These are phyloP conservation scores for Ormyrus labotus DNA, from an alignment of 2,888 invertebrate species.

Conservation along the genomic window DNA sequence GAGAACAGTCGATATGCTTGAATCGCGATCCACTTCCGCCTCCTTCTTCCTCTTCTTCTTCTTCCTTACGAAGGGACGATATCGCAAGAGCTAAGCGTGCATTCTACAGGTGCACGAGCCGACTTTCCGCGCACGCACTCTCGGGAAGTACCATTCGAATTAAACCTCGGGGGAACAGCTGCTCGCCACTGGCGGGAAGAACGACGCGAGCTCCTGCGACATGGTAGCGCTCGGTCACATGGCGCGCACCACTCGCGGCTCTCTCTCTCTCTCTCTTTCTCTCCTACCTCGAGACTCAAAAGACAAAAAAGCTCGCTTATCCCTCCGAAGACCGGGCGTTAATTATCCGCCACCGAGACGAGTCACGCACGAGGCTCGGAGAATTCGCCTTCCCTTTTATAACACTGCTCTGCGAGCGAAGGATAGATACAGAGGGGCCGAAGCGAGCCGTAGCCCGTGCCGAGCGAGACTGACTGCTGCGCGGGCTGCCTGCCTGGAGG, in stretches of 20 bases:
- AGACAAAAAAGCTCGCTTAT: no score
- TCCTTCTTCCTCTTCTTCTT: background rate
- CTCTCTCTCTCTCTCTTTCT: background rate
- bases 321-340: no score
- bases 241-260: background rate
- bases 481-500: conserved; percentile 56
- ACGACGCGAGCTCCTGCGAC: no score
- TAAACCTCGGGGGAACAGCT: no score
- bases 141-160: no score
- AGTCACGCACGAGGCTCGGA: no score
- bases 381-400: no score
- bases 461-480: conserved; percentile 62
- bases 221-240: background rate
- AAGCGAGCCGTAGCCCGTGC: conserved; percentile 59
- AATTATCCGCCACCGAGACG: no score
- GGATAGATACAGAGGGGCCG: conserved; percentile 3
- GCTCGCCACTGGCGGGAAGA: no score
- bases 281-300: background rate
- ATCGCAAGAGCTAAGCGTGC: background rate
- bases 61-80: background rate
- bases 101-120: conserved; percentile 44
- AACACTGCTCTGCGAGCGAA: no score
- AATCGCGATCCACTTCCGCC: background rate
- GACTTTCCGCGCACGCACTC: background rate
- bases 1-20: background rate